Conservation (phyloP, 2,113 vertebrate genomes). For the Shinisaurus crocodilurus region DNA sequence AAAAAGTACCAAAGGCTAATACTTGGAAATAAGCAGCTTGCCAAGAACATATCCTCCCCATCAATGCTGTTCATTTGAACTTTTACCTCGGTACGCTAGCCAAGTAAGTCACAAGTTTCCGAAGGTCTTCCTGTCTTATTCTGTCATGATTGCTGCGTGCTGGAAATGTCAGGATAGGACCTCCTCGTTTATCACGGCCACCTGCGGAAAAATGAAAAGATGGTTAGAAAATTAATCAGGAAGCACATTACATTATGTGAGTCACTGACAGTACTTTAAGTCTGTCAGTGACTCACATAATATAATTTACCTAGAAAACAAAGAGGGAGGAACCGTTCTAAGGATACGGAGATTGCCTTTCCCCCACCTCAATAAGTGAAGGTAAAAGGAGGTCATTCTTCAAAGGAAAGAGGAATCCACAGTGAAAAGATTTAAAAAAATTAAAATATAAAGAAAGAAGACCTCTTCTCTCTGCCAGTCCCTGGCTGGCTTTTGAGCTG, state of each 20-base stretch:
- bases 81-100: slow-evolving; percentile 92
- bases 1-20: slow-evolving; percentile 59
- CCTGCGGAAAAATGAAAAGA: slow-evolving; percentile 78
- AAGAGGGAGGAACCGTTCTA: neutral
- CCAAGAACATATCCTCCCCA: slow-evolving; percentile 67
- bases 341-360: neutral
- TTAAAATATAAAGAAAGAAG: neutral
- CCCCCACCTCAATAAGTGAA: neutral
- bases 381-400: neutral
- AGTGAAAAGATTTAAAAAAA: neutral
- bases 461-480: neutral
- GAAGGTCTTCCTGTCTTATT: slow-evolving; percentile 97
- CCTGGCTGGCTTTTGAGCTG: neutral
- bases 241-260: slow-evolving; percentile 41
- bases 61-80: slow-evolving; percentile 51
- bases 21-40: slow-evolving; percentile 65
- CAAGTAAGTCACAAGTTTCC: slow-evolving; percentile 97
- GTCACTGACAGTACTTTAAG: slow-evolving; percentile 50
- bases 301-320: neutral
- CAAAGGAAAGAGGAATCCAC: neutral
- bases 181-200: slow-evolving; percentile 96
- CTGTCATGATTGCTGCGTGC: slow-evolving; percentile 98
- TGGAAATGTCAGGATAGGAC: slow-evolving; percentile 96
- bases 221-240: slow-evolving; percentile 68
- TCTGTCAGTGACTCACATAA: no score